These are phyloP conservation scores for Probaryconus sp. DNA, from an alignment of 1,140 invertebrate species.

Conservation along the genomic window DNA sequence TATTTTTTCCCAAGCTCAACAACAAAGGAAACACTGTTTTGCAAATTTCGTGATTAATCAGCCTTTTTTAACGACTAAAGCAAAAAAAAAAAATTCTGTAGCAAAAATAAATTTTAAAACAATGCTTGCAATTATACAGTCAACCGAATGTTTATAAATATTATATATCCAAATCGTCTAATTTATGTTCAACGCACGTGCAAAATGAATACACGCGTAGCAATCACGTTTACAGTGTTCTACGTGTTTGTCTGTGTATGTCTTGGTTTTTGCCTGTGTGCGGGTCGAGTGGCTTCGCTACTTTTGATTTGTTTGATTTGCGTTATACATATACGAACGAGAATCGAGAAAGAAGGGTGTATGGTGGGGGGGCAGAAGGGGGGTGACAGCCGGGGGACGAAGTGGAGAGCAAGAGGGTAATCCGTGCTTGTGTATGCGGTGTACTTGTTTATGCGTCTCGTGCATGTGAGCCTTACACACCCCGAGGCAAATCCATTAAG, in stretches of 20 bases:
- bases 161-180: slow-evolving; percentile 14
- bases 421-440: slow-evolving; percentile 1
- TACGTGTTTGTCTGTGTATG: slow-evolving; percentile 4
- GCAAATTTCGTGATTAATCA: too few relatives aligned
- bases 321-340: slow-evolving; percentile 25
- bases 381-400: background rate
- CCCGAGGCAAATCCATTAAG: slow-evolving; percentile 58
- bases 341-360: background rate
- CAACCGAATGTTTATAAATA: background rate
- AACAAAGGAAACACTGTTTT: too few relatives aligned
- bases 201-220: slow-evolving; percentile 34
- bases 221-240: slow-evolving; percentile 46
- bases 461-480: slow-evolving; percentile 17
- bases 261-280: slow-evolving; percentile 4
- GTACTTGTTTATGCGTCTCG: background rate
- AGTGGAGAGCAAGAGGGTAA: slow-evolving; percentile 1
- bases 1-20: too few relatives aligned
- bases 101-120: too few relatives aligned
- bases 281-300: slow-evolving; percentile 51
- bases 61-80: too few relatives aligned
- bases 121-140: background rate
- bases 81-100: too few relatives aligned
- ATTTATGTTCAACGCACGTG: slow-evolving; percentile 57
- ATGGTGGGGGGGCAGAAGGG: background rate
- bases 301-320: slow-evolving; percentile 61